These are phyloP conservation scores for Hypomesus transpacificus DNA, from an alignment of 2,113 vertebrate genomes.

Conservation along the genomic window DNA sequence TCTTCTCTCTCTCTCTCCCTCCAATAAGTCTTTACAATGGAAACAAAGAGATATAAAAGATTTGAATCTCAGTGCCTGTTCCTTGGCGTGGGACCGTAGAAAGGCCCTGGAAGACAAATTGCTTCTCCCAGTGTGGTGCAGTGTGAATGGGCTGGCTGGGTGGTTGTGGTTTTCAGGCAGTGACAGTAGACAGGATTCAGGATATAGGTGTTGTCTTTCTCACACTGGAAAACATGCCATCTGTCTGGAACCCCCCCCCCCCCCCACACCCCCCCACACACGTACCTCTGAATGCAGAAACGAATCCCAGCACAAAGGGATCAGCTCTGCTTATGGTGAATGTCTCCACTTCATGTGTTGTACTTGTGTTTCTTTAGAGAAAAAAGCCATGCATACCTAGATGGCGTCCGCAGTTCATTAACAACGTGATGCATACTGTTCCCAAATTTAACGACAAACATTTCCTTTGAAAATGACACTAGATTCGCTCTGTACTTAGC, in stretches of 20 bases:
- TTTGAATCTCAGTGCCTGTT: conserved; percentile 70
- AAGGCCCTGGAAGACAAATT: conserved; percentile 64
- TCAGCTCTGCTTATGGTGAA: too few relatives aligned
- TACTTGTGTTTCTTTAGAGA: too few relatives aligned
- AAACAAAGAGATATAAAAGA: conserved; percentile 69
- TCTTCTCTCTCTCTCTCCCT: conserved; percentile 22
- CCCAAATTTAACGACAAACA: too few relatives aligned
- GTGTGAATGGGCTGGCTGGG: conserved; percentile 55
- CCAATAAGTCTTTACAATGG: conserved; percentile 69
- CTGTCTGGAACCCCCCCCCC: not conserved
- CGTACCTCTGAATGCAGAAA: not conserved
- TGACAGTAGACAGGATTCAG: conserved; percentile 36
- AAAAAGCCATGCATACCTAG: too few relatives aligned
- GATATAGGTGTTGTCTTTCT: conserved; percentile 46
- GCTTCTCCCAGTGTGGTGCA: conserved; percentile 55
- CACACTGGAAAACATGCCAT: conserved; percentile 1
- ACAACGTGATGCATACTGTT: too few relatives aligned
- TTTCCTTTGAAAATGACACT: too few relatives aligned
- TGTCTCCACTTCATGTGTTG: too few relatives aligned
- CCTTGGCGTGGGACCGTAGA: conserved; percentile 62
- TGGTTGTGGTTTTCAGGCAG: conserved; percentile 7
- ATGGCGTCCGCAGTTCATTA: too few relatives aligned
- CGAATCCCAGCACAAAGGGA: too few relatives aligned
- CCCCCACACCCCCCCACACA: not conserved
- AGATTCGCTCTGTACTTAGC: too few relatives aligned